A percentile compares a stretch with the other conserved stretches of the same genome.
phyloP scores from a whole-genome alignment of 2,113 vertebrate species.

The Alethe diademata region DNA sequence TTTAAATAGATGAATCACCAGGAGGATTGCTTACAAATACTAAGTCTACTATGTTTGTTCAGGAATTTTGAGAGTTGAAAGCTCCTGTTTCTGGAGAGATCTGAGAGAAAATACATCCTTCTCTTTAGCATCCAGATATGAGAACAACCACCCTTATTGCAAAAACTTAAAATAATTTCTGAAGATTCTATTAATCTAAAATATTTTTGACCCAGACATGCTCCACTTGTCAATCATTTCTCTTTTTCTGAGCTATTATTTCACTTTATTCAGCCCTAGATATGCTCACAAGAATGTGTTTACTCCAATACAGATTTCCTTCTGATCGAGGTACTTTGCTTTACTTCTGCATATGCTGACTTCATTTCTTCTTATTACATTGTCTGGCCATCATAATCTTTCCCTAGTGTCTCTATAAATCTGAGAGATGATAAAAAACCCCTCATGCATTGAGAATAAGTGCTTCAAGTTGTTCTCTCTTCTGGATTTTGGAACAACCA shows the following conservation, averaged over 20 bases:
- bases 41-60: neutral
- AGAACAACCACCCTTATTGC: neutral
- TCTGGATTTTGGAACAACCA: neutral
- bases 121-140: rapidly evolving
- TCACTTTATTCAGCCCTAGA: neutral
- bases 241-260: neutral
- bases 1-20: neutral
- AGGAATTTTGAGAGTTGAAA: neutral
- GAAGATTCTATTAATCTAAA: neutral
- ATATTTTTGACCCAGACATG: neutral
- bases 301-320: neutral
- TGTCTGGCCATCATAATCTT: neutral
- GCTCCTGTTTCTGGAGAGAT: neutral
- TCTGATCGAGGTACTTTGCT: neutral
- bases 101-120: neutral
- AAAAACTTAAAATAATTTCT: neutral
- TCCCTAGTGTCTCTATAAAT: neutral
- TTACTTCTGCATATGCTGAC: neutral
- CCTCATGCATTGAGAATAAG: neutral
- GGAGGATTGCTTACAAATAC: neutral
- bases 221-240: neutral
- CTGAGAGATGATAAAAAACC: neutral
- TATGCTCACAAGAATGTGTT: neutral
- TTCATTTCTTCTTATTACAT: neutral
- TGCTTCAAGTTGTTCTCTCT: neutral